Evolutionary conservation across 2,113 vertebrate genomes (phyloP), one percentile per base, ranked within the genome.

Genomic region (Brachypteracias leptosomus): DNA sequence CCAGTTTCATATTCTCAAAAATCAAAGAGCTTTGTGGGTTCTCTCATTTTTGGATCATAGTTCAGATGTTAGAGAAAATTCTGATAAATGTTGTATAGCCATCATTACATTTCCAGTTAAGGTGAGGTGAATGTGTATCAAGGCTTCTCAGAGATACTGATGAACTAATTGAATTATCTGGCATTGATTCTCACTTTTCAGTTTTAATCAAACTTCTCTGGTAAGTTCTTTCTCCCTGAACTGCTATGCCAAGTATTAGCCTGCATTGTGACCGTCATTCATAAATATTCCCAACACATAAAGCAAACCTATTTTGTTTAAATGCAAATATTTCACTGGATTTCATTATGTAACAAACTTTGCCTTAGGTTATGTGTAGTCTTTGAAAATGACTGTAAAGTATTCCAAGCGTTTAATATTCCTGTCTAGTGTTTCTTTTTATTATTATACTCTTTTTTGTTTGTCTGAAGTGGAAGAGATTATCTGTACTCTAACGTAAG

Each of bases 401-500:
- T 70, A 67, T 71, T 76, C 54, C 29, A 71, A 77, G 10, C 31
- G 79, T 92, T 93, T 90, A 75, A 47, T 85, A 77, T 63, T 90
- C 67, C 55, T 49, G 21, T 61, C 72, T 80, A 61, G 33, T 18
- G 8, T 73, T 94, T 87, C 93, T 88, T 90, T 89, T 62, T 52
- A 65, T 85, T 76, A 68, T 84, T 85, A 58, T 38, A 7, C 35
- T 75, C 44, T 68, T 65, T 75, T 66, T 57, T 96, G 76, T 97
- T 96, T 97, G 73, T 66, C 93, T 94, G 81, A 92, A 92, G 71
- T 90, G 54, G 57, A 28, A 42, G 90, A 93, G 95, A 73, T 91
- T 88, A 81, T 80, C 85, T 93, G 93, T 85, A 55, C 68, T 88
- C 86, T 65, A 66, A 16, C 9, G 0, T 84, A 71, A 83, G 44